These are phyloP conservation scores for Perca fluviatilis DNA, from an alignment of 2,113 vertebrate species.

Conservation along the genomic window DNA sequence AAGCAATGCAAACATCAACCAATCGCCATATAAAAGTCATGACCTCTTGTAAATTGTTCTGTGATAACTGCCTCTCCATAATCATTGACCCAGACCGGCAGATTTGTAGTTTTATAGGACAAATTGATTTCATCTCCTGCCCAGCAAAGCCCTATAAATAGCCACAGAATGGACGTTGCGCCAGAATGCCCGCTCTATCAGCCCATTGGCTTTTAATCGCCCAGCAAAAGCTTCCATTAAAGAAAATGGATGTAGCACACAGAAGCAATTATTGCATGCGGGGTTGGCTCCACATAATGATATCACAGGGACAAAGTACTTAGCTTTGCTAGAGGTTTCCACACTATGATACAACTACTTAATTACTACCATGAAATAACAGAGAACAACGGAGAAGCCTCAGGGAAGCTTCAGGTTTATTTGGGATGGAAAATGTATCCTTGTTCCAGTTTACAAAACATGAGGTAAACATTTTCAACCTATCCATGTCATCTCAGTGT, in stretches of 20 bases:
- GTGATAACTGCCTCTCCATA: conserved; percentile 37
- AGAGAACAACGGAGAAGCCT: conserved; percentile 24
- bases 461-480: not conserved
- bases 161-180: conserved; percentile 54
- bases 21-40: conserved; percentile 17
- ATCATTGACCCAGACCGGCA: conserved; percentile 49
- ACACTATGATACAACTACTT: conserved; percentile 33
- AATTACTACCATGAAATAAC: conserved; percentile 46
- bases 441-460: conserved; percentile 8
- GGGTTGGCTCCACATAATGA: conserved; percentile 70
- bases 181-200: conserved; percentile 63
- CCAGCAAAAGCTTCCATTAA: conserved; percentile 78
- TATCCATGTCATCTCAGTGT: conserved; percentile 1
- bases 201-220: conserved; percentile 80
- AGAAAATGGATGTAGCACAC: conserved; percentile 77
- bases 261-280: conserved; percentile 73
- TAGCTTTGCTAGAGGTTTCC: conserved; percentile 46
- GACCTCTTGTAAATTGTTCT: conserved; percentile 56
- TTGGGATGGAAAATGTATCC: not conserved
- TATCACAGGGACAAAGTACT: conserved; percentile 50
- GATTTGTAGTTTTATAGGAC: conserved; percentile 60
- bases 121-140: conserved; percentile 65
- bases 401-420: not conserved
- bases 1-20: conserved; percentile 20
- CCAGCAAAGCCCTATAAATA: conserved; percentile 70